phyloP scores from a whole-genome alignment of 2,113 vertebrate species.

The Sigmodon hispidus region DNA sequence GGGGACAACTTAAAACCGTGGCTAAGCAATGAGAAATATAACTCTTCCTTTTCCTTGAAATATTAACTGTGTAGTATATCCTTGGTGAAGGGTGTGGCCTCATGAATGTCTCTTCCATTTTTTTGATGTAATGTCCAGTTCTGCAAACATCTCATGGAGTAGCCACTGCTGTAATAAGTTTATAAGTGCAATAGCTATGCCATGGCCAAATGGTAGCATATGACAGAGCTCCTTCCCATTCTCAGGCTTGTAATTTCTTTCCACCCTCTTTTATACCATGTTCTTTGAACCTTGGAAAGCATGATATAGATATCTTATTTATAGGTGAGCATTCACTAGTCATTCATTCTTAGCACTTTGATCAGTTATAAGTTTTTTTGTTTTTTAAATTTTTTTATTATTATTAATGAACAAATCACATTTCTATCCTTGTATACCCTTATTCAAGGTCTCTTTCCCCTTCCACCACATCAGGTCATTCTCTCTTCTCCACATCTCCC shows the following conservation, averaged over 20 bases:
- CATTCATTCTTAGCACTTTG: neutral
- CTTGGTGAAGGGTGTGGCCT: neutral
- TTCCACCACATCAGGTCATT: no score
- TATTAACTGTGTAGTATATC: neutral
- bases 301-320: neutral
- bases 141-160: neutral
- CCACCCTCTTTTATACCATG: neutral
- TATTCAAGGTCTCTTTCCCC: no score
- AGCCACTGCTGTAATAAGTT: neutral
- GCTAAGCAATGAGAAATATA: neutral
- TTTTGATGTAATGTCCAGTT: neutral
- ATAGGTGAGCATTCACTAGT: neutral
- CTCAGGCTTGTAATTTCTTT: neutral
- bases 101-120: neutral
- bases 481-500: no score
- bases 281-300: neutral
- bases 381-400: no score
- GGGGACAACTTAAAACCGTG: neutral
- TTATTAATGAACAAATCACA: no score
- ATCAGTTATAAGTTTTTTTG: neutral
- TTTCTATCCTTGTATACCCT: no score
- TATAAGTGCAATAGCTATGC: neutral
- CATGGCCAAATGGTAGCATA: neutral
- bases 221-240: no score
- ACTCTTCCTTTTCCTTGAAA: neutral